A percentile compares a stretch with the other conserved stretches of the same genome.
These are phyloP conservation scores for Apodemus speciosus DNA, from an alignment of 2,113 vertebrate species.

Conservation along the genomic window DNA sequence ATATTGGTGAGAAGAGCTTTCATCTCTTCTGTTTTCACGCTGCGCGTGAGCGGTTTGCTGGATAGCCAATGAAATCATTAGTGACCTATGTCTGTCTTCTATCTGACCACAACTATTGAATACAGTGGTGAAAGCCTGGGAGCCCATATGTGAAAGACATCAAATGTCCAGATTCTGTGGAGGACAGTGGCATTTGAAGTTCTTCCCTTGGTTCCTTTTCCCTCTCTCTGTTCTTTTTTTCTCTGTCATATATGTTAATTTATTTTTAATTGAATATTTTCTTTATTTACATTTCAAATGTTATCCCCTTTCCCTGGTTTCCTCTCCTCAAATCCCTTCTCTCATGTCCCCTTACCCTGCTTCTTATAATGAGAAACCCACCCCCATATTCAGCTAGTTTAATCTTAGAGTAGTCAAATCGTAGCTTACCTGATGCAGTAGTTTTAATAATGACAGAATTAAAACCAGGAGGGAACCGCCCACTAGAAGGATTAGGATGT, in stretches of 20 bases:
- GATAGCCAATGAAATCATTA: not conserved
- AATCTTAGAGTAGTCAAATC: not conserved
- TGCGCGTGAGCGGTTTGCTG: not conserved
- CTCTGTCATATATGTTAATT: no score
- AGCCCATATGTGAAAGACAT: not conserved
- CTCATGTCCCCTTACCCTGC: no score
- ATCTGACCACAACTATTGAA: not conserved
- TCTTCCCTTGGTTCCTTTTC: not conserved
- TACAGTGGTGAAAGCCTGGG: no score
- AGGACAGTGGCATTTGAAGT: no score
- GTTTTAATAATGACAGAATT: not conserved
- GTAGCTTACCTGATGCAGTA: not conserved
- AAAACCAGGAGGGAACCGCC: rapidly evolving
- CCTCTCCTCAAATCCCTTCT: no score
- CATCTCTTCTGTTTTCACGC: not conserved
- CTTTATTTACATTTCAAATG: no score
- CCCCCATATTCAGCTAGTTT: not conserved
- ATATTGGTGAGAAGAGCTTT: not conserved
- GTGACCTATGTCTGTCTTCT: not conserved
- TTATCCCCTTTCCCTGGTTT: no score
- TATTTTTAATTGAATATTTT: no score
- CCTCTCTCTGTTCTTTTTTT: not conserved
- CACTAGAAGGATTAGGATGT: not conserved
- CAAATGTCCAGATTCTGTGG: not conserved
- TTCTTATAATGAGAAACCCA: not conserved